phyloP scores from a whole-genome alignment of 2,797 vertebrate species.

The Gastrophryne carolinensis region DNA sequence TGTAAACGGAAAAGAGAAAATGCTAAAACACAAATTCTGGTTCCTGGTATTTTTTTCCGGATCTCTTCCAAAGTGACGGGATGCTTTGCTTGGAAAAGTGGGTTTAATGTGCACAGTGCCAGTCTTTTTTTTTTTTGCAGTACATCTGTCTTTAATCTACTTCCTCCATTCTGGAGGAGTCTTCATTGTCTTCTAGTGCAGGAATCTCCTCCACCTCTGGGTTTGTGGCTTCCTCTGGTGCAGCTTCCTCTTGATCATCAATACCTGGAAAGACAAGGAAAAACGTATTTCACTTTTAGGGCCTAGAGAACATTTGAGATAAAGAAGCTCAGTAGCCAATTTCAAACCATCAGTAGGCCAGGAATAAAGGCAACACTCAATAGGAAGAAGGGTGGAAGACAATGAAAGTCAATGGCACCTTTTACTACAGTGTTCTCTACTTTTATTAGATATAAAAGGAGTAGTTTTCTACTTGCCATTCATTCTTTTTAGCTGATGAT shows the following conservation, averaged over 20 bases:
- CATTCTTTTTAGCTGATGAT: too few species aligned
- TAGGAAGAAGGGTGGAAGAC: too few species aligned
- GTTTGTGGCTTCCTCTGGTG: slow-evolving; percentile 71
- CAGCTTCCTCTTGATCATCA: slow-evolving; percentile 73
- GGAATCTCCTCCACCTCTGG: slow-evolving; percentile 78
- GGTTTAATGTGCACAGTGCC: neutral
- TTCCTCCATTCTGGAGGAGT: slow-evolving; percentile 82
- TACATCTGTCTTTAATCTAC: slow-evolving; percentile 60
- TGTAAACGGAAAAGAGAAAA: too few species aligned
- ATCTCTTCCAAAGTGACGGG: neutral
- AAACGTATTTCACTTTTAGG: too few species aligned
- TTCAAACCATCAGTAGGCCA: too few species aligned
- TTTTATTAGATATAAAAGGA: too few species aligned
- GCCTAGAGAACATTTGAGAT: too few species aligned
- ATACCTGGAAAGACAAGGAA: slow-evolving; percentile 63
- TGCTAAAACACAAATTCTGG: neutral
- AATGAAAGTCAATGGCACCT: too few species aligned
- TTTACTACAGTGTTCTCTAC: too few species aligned
- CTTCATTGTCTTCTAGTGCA: slow-evolving; percentile 77
- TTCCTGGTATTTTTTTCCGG: neutral
- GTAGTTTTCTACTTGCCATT: too few species aligned
- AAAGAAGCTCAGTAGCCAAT: too few species aligned
- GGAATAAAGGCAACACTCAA: too few species aligned
- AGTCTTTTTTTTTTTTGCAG: neutral
- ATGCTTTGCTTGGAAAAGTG: neutral